Evolutionary conservation across 1,140 invertebrate species (phyloP).

Genomic region (Carposina sasakii): DNA sequence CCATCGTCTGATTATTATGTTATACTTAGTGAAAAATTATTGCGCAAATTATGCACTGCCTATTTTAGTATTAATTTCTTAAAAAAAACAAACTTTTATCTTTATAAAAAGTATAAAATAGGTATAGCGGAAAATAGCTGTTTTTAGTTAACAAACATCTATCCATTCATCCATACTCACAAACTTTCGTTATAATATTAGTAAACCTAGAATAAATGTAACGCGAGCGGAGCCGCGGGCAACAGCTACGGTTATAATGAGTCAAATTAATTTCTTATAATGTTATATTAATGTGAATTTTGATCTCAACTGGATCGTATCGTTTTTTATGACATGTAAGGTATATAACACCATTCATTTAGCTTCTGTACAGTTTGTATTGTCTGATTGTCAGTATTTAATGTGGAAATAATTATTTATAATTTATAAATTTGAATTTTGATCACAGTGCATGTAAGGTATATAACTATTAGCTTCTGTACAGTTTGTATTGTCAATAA

Average conservation of each 20-base stretch:
- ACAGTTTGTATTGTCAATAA: too few species aligned
- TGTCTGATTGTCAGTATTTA: constrained; percentile 42
- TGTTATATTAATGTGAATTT: constrained; percentile 67
- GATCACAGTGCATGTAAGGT: too few species aligned
- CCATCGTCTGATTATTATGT: constrained; percentile 49
- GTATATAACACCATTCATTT: constrained; percentile 70
- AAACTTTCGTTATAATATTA: constrained; percentile 25
- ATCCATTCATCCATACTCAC: too few species aligned
- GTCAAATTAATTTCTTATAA: constrained; percentile 37
- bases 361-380: constrained; percentile 66
- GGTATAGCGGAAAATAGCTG: too few species aligned
- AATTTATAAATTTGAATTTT: too few species aligned
- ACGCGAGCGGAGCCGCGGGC: too few species aligned
- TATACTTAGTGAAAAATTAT: constrained; percentile 37
- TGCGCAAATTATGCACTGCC: constrained; percentile 65
- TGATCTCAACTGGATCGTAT: constrained; percentile 70
- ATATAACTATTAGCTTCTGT: too few species aligned
- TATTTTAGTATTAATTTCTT: constrained; percentile 50
- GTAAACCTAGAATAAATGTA: constrained; percentile 45
- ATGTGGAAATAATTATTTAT: constrained; percentile 5
- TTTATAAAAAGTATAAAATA: too few species aligned
- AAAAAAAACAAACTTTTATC: too few species aligned
- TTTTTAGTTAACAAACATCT: too few species aligned
- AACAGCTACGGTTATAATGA: too few species aligned
- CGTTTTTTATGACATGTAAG: constrained; percentile 62